Percentiles rank a stretch among this genome's conserved stretches.
phyloP scores from a whole-genome alignment of 2,113 vertebrate species.

The Pseudorectes ferrugineus region DNA sequence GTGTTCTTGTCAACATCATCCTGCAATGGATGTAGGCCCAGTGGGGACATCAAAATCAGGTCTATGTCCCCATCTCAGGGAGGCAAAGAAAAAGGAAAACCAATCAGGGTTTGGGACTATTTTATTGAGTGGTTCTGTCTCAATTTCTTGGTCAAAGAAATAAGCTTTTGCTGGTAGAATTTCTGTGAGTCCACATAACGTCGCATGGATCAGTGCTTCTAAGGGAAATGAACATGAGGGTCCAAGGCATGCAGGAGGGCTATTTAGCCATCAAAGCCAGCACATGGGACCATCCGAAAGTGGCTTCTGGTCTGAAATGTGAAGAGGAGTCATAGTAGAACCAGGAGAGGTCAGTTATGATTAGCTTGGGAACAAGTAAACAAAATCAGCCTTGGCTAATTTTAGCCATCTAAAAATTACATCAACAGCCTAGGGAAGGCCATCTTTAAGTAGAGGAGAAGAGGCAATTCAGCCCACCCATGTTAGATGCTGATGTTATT shows the following conservation, averaged over 20 bases:
- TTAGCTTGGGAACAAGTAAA: background rate
- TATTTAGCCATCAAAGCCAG: background rate
- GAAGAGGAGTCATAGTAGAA: background rate
- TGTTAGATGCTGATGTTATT: background rate
- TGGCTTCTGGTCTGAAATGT: background rate
- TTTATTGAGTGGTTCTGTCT: background rate
- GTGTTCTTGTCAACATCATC: background rate
- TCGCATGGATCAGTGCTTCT: background rate
- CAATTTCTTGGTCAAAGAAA: background rate
- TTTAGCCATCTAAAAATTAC: conserved; percentile 2
- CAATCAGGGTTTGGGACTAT: fast-evolving
- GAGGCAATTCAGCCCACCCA: background rate
- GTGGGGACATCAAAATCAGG: background rate
- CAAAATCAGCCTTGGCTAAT: background rate
- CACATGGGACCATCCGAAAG: background rate
- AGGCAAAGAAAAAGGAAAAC: background rate
- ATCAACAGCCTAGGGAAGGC: background rate
- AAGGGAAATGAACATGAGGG: background rate
- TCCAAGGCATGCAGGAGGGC: background rate
- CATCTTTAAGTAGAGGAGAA: background rate
- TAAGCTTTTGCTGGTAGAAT: background rate
- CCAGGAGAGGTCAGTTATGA: background rate
- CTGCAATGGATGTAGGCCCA: background rate
- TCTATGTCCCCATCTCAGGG: background rate
- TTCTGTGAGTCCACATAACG: background rate